Percentiles rank a stretch among this genome's conserved stretches.
These are phyloP conservation scores for Philereme vetulata DNA, from an alignment of 2,888 invertebrate species.

Conservation along the genomic window DNA sequence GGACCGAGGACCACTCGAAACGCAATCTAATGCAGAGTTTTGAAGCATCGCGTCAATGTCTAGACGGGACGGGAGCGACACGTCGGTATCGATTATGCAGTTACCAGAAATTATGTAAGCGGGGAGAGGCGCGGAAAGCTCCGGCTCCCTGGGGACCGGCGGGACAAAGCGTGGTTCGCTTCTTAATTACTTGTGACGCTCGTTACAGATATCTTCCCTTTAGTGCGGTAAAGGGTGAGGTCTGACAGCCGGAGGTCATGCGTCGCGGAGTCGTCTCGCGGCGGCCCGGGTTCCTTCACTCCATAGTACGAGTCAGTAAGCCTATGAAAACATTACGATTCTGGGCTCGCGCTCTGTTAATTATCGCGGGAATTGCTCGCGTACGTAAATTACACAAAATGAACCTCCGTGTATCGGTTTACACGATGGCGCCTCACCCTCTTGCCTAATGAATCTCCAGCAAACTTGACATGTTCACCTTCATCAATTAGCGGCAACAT, in stretches of 20 bases:
- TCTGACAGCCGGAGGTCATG: conserved; percentile 46
- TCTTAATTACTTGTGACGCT: conserved; percentile 77
- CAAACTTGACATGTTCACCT: conserved; percentile 27
- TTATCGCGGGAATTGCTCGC: conserved; percentile 50
- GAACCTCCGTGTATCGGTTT: conserved; percentile 41
- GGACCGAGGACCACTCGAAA: conserved; percentile 49
- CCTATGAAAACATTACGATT: conserved; percentile 64
- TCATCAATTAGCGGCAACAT: conserved; percentile 33
- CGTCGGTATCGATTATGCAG: conserved; percentile 77
- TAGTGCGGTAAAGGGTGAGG: conserved; percentile 61
- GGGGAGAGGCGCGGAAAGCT: conserved; percentile 62
- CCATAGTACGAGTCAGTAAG: conserved; percentile 46
- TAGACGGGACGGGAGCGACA: conserved; percentile 67
- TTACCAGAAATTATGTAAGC: conserved; percentile 76
- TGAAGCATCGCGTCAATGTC: conserved; percentile 59
- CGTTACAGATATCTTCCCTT: conserved; percentile 64
- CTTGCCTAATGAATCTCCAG: conserved; percentile 29
- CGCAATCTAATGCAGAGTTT: conserved; percentile 56
- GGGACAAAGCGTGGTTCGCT: conserved; percentile 67
- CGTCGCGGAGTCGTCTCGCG: conserved; percentile 27
- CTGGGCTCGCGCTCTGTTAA: conserved; percentile 56
- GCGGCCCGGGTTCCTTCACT: conserved; percentile 26
- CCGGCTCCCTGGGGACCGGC: conserved; percentile 46
- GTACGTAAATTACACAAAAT: conserved; percentile 45
- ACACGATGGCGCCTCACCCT: conserved; percentile 35